These are phyloP conservation scores for Ceyx melanurus DNA, from an alignment of 2,113 vertebrate species.

Conservation along the genomic window DNA sequence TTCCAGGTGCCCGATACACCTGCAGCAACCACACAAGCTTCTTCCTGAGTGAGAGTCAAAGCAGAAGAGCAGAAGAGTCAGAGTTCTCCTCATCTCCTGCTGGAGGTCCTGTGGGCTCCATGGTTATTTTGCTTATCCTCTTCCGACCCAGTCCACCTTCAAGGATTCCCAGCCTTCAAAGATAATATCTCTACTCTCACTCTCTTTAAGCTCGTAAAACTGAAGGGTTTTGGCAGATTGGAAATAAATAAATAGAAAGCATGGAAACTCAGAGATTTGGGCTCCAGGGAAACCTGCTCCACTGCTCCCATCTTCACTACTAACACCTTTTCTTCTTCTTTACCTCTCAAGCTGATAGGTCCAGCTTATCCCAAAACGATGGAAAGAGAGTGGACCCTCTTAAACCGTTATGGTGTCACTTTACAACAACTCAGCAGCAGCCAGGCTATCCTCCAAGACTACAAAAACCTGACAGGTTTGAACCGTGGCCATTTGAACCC, in stretches of 20 bases:
- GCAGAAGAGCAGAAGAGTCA: not conserved
- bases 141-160: not conserved
- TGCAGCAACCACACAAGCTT: not conserved
- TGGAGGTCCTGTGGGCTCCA: not conserved
- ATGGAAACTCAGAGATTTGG: not conserved
- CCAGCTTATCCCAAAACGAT: not conserved
- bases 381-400: constrained; percentile 18
- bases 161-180: not conserved
- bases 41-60: not conserved
- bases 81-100: not conserved
- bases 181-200: not conserved
- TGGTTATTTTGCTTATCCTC: not conserved
- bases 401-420: not conserved
- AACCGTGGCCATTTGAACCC: constrained; percentile 81
- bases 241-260: not conserved
- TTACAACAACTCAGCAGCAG: not conserved
- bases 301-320: not conserved
- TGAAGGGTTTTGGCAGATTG: not conserved
- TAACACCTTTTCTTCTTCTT: not conserved
- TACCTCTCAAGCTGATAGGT: not conserved
- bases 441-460: constrained; percentile 50
- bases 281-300: not conserved
- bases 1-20: not conserved
- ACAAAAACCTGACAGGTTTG: constrained; percentile 29
- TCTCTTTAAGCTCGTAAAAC: not conserved